Evolutionary conservation across 2,888 invertebrate genomes (phyloP).

Genomic region (Mimachlamys varia): DNA sequence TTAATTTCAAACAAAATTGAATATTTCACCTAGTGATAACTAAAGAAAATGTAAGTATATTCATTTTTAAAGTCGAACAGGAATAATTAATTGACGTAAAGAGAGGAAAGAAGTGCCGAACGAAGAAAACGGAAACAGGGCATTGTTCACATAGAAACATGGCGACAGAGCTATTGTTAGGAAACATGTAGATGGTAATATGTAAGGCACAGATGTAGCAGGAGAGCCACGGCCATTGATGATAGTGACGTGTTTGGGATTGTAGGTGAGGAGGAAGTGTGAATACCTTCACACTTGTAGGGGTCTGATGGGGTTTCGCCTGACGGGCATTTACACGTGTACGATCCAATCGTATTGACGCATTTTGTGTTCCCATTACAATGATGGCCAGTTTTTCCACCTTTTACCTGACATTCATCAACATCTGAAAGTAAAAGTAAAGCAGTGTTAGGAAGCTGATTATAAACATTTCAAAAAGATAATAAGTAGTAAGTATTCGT

Average conservation of each 20-base stretch:
- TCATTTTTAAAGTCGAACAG: neutral
- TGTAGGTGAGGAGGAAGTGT: neutral
- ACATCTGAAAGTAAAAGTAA: conserved; percentile 86
- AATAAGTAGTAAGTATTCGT: too few relatives aligned
- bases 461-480: too few relatives aligned
- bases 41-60: neutral
- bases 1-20: neutral
- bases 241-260: neutral
- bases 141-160: conserved; percentile 1
- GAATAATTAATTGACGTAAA: neutral
- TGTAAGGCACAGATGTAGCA: conserved; percentile 58
- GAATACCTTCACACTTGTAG: conserved; percentile 73
- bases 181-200: conserved; percentile 22
- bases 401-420: conserved; percentile 91
- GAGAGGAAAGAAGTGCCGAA: neutral
- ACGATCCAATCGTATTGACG: conserved; percentile 91
- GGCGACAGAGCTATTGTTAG: conserved; percentile 13
- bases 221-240: neutral
- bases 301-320: conserved; percentile 85
- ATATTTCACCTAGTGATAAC: neutral
- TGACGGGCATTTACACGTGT: conserved; percentile 91
- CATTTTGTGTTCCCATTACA: conserved; percentile 93
- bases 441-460: neutral
- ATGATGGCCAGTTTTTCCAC: conserved; percentile 86
- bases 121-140: neutral